Evolutionary conservation across 2,797 vertebrate species (phyloP).

Genomic region (Danio jaintianensis): DNA sequence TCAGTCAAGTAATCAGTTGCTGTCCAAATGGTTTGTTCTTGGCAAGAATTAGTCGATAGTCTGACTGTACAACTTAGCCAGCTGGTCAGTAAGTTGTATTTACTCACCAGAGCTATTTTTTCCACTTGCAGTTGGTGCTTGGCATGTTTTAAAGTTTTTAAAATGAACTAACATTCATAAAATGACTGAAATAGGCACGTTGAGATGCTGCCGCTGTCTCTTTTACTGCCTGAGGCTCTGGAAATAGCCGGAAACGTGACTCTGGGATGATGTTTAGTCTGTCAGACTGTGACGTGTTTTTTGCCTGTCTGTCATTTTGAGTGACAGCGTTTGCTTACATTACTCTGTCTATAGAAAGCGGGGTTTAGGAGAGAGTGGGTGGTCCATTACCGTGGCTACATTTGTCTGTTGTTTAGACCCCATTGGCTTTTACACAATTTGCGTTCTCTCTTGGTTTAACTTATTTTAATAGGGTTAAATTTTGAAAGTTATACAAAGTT

Average conservation of each 20-base stretch:
- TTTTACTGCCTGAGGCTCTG: not conserved
- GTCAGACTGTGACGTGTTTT: not conserved
- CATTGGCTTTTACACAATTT: not conserved
- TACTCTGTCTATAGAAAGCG: not conserved
- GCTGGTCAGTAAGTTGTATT: not conserved
- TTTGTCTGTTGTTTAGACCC: no score
- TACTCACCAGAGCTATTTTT: conserved; percentile 7
- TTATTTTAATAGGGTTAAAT: no score
- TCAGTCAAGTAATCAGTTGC: not conserved
- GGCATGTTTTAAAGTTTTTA: conserved; percentile 11
- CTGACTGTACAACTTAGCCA: not conserved
- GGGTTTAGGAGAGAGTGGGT: not conserved
- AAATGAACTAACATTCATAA: not conserved
- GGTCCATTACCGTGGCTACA: not conserved
- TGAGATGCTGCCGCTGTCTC: not conserved
- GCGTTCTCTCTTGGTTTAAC: no score
- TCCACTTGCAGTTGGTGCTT: not conserved
- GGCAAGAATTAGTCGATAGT: not conserved
- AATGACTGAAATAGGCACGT: not conserved
- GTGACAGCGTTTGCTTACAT: not conserved
- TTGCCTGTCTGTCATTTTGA: conserved; percentile 5
- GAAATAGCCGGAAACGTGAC: not conserved
- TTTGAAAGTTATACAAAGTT: no score
- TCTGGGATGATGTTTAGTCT: not conserved
- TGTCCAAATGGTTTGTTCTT: not conserved